Conservation (phyloP, 2,113 vertebrate genomes). For the Sturnira hondurensis region DNA sequence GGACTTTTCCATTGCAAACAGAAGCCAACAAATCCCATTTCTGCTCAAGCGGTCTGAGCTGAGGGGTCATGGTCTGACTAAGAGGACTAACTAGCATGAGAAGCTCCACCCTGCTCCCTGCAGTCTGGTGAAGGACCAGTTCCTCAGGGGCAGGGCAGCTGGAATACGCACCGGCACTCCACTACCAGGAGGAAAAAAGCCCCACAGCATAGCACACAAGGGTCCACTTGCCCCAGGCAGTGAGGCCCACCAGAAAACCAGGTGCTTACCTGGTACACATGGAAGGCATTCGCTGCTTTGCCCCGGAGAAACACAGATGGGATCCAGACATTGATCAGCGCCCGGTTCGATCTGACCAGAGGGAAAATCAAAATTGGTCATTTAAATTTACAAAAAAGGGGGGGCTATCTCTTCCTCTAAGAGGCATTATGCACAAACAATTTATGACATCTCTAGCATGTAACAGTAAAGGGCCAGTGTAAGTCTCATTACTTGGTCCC, state of each 20-base stretch:
- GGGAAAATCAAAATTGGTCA: slow-evolving; percentile 17
- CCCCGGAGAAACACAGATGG: slow-evolving; percentile 98
- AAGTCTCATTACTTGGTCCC: no score
- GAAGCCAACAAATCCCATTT: background rate
- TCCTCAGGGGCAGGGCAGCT: fast-evolving
- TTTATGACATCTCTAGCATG: background rate
- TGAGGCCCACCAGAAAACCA: fast-evolving
- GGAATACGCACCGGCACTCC: fast-evolving
- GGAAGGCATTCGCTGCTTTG: slow-evolving; percentile 94
- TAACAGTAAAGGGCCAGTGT: background rate
- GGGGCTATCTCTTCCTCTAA: background rate
- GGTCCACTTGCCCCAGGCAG: fast-evolving
- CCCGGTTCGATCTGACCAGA: slow-evolving; percentile 90
- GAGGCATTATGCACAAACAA: background rate
- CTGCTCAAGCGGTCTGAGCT: fast-evolving
- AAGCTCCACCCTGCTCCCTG: background rate
- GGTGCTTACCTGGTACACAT: slow-evolving; percentile 93
- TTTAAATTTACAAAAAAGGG: background rate
- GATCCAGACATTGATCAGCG: slow-evolving; percentile 99
- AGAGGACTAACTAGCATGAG: fast-evolving
- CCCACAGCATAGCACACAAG: fast-evolving
- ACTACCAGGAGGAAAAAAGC: no score
- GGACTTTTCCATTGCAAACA: background rate
- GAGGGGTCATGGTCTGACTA: background rate
- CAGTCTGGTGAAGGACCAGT: background rate